Conservation (phyloP, 2,888 invertebrate genomes). For the Thymelicus sylvestris region DNA sequence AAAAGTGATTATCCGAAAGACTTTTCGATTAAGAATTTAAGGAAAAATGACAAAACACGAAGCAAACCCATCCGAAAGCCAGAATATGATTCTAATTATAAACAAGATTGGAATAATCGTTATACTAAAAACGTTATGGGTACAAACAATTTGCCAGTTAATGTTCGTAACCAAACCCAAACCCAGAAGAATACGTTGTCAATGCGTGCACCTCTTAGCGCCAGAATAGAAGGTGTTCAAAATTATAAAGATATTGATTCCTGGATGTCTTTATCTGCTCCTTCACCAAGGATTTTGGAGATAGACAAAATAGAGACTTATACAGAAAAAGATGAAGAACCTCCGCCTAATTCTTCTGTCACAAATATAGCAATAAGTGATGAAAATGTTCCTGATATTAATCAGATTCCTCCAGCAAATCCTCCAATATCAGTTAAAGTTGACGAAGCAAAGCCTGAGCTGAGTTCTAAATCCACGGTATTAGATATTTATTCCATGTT, state of each 20-base stretch:
- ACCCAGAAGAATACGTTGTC: constrained; percentile 64
- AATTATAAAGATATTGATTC: constrained; percentile 79
- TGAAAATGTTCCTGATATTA: constrained; percentile 1
- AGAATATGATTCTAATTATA: constrained; percentile 53
- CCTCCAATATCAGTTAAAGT: constrained; percentile 7
- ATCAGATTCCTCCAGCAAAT: constrained; percentile 19
- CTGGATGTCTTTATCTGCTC: constrained; percentile 78
- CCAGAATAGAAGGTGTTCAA: constrained; percentile 72
- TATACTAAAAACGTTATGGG: constrained; percentile 47
- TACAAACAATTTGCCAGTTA: constrained; percentile 51
- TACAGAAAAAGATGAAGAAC: constrained; percentile 42
- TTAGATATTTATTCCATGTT: constrained; percentile 81
- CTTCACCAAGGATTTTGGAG: constrained; percentile 66
- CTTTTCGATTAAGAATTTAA: constrained; percentile 53
- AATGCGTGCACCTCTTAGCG: constrained; percentile 63
- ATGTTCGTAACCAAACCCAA: constrained; percentile 54
- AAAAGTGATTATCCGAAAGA: constrained; percentile 65
- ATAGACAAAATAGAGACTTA: constrained; percentile 49
- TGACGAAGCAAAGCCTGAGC: constrained; percentile 51
- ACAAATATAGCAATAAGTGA: constrained; percentile 43
- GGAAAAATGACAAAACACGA: constrained; percentile 62
- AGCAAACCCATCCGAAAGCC: constrained; percentile 53
- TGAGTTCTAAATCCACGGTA: constrained; percentile 70
- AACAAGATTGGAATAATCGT: constrained; percentile 71
- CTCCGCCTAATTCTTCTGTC: constrained; percentile 35